Evolutionary conservation across 2,113 vertebrate genomes (phyloP).

Genomic region (Semnornis frantzii): DNA sequence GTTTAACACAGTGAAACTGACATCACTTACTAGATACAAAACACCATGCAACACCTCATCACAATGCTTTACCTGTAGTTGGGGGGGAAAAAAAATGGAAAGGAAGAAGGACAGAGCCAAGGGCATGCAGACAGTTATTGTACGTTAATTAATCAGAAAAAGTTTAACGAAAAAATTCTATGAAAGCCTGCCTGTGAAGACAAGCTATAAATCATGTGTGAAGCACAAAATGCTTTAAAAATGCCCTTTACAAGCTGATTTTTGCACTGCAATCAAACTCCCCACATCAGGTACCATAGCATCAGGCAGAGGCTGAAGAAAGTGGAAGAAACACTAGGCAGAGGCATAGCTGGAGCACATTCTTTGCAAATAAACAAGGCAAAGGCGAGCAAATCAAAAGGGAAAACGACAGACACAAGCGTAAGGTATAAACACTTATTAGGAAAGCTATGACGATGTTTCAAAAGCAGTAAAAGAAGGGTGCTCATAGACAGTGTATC

Average conservation of each 20-base stretch:
- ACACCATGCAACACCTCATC: background rate
- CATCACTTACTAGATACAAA: background rate
- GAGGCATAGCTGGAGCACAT: background rate
- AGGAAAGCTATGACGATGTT: background rate
- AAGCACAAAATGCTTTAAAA: background rate
- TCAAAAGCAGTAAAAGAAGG: background rate
- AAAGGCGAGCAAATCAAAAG: background rate
- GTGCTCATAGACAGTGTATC: background rate
- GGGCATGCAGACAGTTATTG: background rate
- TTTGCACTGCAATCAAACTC: background rate
- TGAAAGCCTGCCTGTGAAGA: background rate
- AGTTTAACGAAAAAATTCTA: background rate
- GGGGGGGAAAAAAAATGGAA: background rate
- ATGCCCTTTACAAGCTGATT: background rate
- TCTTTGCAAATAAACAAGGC: background rate
- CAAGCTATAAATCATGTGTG: slow-evolving; percentile 5
- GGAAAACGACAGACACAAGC: rapidly evolving
- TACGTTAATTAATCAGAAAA: background rate
- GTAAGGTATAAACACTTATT: background rate
- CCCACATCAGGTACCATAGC: background rate
- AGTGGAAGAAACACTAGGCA: background rate
- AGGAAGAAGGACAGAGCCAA: background rate
- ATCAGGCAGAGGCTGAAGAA: background rate
- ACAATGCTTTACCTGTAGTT: rapidly evolving
- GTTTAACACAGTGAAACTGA: background rate